A percentile compares a stretch with the other conserved stretches of the same genome.
Evolutionary conservation across 2,113 vertebrate genomes (phyloP).

Genomic region (Oreocharis arfaki): DNA sequence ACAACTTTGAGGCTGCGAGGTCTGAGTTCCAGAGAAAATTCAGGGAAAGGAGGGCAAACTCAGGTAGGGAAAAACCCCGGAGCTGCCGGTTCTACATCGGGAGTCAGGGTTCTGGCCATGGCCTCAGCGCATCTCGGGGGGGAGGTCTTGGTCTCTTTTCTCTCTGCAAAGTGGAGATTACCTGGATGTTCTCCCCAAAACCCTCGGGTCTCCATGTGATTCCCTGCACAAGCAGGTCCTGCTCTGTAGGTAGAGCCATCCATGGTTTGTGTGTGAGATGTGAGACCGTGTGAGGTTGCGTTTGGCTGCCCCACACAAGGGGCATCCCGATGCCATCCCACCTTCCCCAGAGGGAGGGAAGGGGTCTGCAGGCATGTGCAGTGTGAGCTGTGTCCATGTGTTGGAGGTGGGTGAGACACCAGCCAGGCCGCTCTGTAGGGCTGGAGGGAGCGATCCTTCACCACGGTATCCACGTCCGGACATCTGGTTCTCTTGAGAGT

Average conservation of each 20-base stretch:
- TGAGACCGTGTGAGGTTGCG: neutral
- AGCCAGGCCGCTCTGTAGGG: neutral
- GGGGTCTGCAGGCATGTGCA: neutral
- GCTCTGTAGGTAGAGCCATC: neutral
- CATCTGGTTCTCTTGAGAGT: neutral
- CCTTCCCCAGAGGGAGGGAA: neutral
- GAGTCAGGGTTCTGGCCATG: neutral
- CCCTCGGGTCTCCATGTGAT: neutral
- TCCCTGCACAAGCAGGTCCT: neutral
- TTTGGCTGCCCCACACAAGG: neutral
- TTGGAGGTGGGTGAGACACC: neutral
- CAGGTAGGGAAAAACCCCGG: constrained; percentile 71
- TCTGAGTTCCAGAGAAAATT: constrained; percentile 75
- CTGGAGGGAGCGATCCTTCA: neutral
- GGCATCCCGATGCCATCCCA: neutral
- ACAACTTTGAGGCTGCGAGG: constrained; percentile 81
- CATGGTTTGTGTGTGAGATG: neutral
- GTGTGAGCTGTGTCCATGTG: neutral
- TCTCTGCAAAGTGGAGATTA: neutral
- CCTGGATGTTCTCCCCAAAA: neutral
- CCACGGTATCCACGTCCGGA: neutral
- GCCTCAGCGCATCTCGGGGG: neutral
- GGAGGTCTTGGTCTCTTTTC: constrained; percentile 16
- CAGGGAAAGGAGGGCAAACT: constrained; percentile 71
- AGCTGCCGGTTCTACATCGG: neutral